Evolutionary conservation across 2,113 vertebrate species (phyloP).

Genomic region (Passer domesticus): DNA sequence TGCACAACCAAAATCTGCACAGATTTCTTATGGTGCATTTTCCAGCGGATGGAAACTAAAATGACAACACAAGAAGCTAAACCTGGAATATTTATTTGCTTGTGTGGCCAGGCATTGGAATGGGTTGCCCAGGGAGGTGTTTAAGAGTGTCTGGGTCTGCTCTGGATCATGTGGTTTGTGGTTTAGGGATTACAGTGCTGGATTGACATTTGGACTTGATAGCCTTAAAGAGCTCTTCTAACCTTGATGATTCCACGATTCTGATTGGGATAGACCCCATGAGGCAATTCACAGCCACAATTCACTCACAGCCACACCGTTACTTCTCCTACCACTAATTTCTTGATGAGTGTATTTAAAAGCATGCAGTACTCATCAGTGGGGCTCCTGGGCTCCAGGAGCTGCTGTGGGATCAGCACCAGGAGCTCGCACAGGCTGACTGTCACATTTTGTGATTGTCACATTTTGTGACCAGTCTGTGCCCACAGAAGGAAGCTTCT

Average conservation of each 20-base stretch:
- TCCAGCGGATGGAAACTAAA: not conserved
- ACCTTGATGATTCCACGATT: not conserved
- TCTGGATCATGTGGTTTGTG: not conserved
- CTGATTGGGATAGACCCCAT: accelerated
- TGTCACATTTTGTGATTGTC: not conserved
- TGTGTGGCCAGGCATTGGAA: not conserved
- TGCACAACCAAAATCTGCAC: not conserved
- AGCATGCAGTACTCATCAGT: accelerated
- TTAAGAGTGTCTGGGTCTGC: not conserved
- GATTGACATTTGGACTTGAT: not conserved
- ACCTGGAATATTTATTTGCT: not conserved
- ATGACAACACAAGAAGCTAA: not conserved
- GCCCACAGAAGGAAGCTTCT: not conserved
- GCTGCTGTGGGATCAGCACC: not conserved
- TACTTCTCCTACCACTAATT: not conserved
- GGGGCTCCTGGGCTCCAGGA: not conserved
- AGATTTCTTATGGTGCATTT: not conserved
- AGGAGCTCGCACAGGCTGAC: not conserved
- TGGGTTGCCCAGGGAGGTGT: not conserved
- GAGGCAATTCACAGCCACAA: not conserved
- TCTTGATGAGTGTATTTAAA: not conserved
- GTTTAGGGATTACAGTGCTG: not conserved
- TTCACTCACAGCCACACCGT: accelerated
- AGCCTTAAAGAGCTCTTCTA: not conserved
- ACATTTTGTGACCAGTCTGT: accelerated